Conservation (phyloP, 2,113 vertebrate genomes). For the Spea multiplicata region DNA sequence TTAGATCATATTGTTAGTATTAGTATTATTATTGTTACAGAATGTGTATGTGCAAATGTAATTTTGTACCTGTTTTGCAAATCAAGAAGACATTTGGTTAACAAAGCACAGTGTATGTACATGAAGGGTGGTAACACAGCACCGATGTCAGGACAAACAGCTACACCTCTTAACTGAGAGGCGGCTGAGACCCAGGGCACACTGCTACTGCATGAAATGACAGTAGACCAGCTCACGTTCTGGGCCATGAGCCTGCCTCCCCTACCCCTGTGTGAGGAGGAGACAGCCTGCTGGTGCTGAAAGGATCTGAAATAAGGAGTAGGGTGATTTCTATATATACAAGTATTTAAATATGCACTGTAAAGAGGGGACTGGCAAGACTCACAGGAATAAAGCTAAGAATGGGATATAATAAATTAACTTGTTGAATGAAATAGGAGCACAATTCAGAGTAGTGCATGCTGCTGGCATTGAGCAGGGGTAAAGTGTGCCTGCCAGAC, state of each 20-base stretch:
- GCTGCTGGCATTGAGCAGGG: too few species aligned
- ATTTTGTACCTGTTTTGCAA: background rate
- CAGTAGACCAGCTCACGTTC: background rate
- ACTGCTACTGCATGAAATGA: too few species aligned
- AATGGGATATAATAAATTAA: too few species aligned
- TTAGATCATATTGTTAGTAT: too few species aligned
- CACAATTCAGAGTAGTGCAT: too few species aligned
- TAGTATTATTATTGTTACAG: too few species aligned
- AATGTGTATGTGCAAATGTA: background rate
- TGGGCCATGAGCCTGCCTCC: slow-evolving; percentile 2
- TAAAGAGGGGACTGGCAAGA: background rate
- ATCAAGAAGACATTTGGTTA: background rate
- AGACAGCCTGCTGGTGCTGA: slow-evolving; percentile 12
- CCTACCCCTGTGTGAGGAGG: slow-evolving; percentile 6
- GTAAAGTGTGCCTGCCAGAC: too few species aligned
- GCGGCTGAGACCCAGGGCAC: too few species aligned
- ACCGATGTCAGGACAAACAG: background rate
- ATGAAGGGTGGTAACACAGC: background rate
- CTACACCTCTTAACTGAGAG: background rate
- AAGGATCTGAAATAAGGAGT: slow-evolving; percentile 31
- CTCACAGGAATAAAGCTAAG: background rate
- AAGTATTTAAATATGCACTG: too few species aligned
- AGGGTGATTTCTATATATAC: background rate
- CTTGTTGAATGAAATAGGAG: too few species aligned
- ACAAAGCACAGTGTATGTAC: background rate